phyloP scores from a whole-genome alignment of 2,113 vertebrate genomes.

The Neofelis nebulosa region DNA sequence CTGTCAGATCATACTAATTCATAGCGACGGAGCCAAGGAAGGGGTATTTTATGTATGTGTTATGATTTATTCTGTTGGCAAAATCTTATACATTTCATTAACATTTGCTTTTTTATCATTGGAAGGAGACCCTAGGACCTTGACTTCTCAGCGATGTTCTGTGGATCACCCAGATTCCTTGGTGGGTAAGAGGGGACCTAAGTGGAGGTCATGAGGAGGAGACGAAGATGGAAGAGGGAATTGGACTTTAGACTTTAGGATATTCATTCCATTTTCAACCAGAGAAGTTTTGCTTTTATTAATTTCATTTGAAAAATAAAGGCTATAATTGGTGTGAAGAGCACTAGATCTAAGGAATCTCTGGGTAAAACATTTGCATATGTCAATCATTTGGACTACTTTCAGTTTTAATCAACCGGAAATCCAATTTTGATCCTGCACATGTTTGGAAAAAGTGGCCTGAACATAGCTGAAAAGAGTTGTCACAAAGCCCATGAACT shows the following conservation, averaged over 20 bases:
- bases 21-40: not conserved
- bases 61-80: not conserved
- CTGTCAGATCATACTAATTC: not conserved
- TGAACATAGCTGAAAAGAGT: not conserved
- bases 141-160: not conserved
- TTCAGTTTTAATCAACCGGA: constrained; percentile 34
- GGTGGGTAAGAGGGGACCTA: not conserved
- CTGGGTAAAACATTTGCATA: not conserved
- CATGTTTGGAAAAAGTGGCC: not conserved
- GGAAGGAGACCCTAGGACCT: not conserved
- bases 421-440: constrained; percentile 3
- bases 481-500: not conserved
- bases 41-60: not conserved
- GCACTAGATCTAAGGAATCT: not conserved
- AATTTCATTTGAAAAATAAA: constrained; percentile 21
- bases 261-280: not conserved
- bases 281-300: not conserved
- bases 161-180: not conserved
- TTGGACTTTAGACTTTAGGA: not conserved
- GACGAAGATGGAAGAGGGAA: not conserved
- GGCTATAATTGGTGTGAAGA: not conserved
- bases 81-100: constrained; percentile 26
- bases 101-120: not conserved
- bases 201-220: not conserved
- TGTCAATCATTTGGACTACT: not conserved